These are phyloP conservation scores for Meleagris gallopavo DNA, from an alignment of 2,113 vertebrate species.

Conservation along the genomic window DNA sequence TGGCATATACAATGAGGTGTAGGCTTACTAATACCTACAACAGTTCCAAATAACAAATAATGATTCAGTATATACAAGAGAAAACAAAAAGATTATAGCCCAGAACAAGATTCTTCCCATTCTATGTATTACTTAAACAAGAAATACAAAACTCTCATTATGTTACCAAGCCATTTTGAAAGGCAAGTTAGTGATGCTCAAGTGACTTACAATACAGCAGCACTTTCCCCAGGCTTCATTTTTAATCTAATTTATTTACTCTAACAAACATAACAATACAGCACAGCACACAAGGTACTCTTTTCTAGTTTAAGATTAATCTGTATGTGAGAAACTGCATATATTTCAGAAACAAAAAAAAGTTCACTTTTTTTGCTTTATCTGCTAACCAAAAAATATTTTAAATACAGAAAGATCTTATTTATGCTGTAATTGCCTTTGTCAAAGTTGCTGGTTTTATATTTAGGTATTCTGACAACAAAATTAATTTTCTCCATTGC, in stretches of 20 bases:
- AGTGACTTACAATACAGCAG: not conserved
- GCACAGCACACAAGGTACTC: not conserved
- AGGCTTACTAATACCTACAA: not conserved
- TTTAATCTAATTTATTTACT: constrained; percentile 32
- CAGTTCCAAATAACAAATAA: not conserved
- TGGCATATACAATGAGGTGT: not conserved
- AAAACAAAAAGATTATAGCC: not conserved
- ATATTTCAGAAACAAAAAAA: not conserved
- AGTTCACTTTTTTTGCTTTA: not conserved
- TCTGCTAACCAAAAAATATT: not conserved
- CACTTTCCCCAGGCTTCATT: not conserved
- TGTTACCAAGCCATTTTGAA: not conserved
- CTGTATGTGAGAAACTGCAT: not conserved
- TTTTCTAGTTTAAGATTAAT: not conserved
- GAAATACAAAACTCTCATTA: not conserved
- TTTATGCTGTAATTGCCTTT: not conserved
- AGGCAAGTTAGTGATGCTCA: not conserved
- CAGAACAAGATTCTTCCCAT: not conserved
- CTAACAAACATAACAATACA: not conserved
- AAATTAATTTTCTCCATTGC: not conserved
- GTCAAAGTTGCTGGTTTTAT: not conserved
- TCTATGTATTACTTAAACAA: constrained; percentile 16
- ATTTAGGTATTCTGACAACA: not conserved
- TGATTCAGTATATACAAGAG: not conserved
- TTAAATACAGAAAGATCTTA: not conserved